phyloP scores from a whole-genome alignment of 2,888 invertebrate species.

The Hedychridium roseum region DNA sequence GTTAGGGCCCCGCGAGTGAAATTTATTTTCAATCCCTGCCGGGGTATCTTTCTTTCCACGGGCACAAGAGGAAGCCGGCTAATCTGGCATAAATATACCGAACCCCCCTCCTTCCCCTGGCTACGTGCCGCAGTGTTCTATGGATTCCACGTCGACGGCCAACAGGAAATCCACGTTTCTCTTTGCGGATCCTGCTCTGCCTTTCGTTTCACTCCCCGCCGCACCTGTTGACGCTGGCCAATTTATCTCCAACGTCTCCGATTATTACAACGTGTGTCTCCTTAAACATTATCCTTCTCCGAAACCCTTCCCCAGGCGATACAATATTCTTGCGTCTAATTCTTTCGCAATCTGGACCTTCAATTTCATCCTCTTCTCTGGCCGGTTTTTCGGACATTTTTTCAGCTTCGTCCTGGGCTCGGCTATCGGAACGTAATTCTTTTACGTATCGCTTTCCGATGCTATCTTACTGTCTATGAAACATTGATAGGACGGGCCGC shows the following conservation, averaged over 20 bases:
- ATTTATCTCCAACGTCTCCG: too few relatives aligned
- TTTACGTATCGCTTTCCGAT: slow-evolving; percentile 26
- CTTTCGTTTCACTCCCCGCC: not conserved
- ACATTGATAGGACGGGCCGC: slow-evolving; percentile 35
- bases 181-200: slow-evolving; percentile 4
- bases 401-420: too few relatives aligned
- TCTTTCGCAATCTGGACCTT: too few relatives aligned
- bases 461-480: slow-evolving; percentile 46
- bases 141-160: slow-evolving; percentile 23
- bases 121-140: slow-evolving; percentile 19
- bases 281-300: too few relatives aligned
- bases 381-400: too few relatives aligned
- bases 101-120: slow-evolving; percentile 21
- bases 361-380: too few relatives aligned
- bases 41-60: slow-evolving; percentile 38
- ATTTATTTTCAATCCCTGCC: slow-evolving; percentile 50
- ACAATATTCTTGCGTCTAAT: too few relatives aligned
- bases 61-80: slow-evolving; percentile 15
- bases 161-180: slow-evolving; percentile 14
- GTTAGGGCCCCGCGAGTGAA: slow-evolving; percentile 44
- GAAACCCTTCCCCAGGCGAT: too few relatives aligned
- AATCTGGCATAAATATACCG: slow-evolving; percentile 38
- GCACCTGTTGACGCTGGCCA: too few relatives aligned
- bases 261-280: too few relatives aligned
- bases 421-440: too few relatives aligned